Percentiles rank a stretch among this genome's conserved stretches.
Evolutionary conservation across 1,140 invertebrate genomes (phyloP).

Genomic region (Chelonus insularis): DNA sequence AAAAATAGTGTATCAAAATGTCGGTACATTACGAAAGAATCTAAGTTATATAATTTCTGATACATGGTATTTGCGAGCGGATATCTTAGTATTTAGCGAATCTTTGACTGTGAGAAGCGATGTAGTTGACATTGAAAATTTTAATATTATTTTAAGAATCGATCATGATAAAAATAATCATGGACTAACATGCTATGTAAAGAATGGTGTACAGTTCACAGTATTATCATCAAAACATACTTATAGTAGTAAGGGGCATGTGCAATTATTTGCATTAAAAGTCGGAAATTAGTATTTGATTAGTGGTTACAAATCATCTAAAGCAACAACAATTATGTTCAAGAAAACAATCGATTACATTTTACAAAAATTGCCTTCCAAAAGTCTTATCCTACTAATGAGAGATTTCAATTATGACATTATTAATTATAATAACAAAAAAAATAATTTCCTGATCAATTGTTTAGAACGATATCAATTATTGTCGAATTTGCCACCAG

Average conservation of each 20-base stretch:
- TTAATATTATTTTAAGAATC: neutral
- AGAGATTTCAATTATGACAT: constrained; percentile 11
- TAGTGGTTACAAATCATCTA: neutral
- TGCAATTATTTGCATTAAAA: neutral
- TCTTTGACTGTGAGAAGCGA: neutral
- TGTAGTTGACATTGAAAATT: neutral
- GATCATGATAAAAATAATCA: neutral
- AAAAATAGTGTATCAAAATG: neutral
- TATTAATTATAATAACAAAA: neutral
- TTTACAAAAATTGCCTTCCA: too few relatives aligned
- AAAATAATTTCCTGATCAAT: neutral
- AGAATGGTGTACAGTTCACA: neutral
- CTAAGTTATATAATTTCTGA: neutral
- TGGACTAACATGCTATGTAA: neutral
- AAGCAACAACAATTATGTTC: neutral
- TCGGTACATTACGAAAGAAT: neutral
- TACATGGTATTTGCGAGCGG: constrained; percentile 3
- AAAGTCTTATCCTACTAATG: neutral
- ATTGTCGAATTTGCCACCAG: constrained; percentile 7
- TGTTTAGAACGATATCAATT: neutral
- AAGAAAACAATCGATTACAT: neutral
- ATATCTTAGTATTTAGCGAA: constrained; percentile 16
- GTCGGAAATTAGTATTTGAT: neutral
- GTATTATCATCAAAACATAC: neutral
- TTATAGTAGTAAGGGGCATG: neutral